Evolutionary conservation across 2,797 vertebrate genomes (phyloP).

Genomic region (Tapirus indicus): DNA sequence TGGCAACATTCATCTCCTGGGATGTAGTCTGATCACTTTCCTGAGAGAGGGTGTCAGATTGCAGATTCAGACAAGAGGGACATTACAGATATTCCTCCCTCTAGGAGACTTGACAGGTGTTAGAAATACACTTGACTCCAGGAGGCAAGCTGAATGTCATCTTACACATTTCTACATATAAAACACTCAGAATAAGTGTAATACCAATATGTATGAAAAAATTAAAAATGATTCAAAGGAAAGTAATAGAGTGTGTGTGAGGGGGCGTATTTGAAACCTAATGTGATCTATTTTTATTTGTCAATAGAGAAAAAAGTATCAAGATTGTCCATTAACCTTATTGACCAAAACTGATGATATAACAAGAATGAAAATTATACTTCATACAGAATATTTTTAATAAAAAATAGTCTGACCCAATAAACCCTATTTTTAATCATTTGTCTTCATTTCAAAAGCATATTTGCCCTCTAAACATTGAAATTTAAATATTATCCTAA

Average conservation of each 20-base stretch:
- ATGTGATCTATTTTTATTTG: neutral
- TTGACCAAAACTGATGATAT: neutral
- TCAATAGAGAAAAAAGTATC: neutral
- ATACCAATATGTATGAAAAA: neutral
- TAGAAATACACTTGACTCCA: conserved; percentile 22
- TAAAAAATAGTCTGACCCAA: neutral
- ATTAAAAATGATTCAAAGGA: neutral
- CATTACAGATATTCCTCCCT: neutral
- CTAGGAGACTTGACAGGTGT: neutral
- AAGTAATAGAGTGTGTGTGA: neutral
- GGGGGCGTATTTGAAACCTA: neutral
- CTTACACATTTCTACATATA: neutral
- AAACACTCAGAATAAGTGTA: neutral
- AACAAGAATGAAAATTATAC: neutral
- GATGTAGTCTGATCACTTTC: neutral
- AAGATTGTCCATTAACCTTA: neutral
- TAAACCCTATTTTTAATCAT: neutral
- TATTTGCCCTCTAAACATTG: neutral
- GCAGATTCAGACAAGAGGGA: neutral
- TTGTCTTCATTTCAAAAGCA: neutral
- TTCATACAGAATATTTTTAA: neutral
- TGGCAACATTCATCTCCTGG: neutral
- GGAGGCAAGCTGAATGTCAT: neutral
- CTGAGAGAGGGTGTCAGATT: neutral
- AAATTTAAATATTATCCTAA: neutral